phyloP scores from a whole-genome alignment of 2,113 vertebrate genomes.

The Notiomystis cincta region DNA sequence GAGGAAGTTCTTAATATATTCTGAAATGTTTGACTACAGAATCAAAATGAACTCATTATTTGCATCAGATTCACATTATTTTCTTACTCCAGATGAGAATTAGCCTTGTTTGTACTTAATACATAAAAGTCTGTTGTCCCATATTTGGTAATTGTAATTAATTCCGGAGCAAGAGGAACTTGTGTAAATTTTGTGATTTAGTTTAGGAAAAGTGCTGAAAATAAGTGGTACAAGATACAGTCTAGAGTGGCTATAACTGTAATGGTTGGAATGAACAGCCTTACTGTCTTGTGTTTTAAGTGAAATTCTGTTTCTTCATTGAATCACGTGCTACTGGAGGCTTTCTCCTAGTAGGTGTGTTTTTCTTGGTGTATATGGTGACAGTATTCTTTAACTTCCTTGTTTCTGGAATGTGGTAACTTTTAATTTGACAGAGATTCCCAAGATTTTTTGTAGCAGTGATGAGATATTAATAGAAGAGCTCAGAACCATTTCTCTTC shows the following conservation, averaged over 20 bases:
- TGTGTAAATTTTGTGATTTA: neutral
- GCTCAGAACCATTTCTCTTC: neutral
- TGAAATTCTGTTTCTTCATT: neutral
- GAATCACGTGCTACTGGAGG: neutral
- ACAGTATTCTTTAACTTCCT: neutral
- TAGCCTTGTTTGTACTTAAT: neutral
- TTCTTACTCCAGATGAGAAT: neutral
- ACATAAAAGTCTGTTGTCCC: neutral
- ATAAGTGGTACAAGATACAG: neutral
- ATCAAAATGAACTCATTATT: fast-evolving
- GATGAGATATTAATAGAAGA: neutral
- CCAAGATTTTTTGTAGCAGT: neutral
- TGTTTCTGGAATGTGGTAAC: neutral
- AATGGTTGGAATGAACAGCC: neutral
- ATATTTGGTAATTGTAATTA: neutral
- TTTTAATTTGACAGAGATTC: neutral
- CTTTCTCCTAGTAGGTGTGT: neutral
- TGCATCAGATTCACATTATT: neutral
- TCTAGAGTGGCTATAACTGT: neutral
- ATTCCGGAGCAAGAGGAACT: neutral
- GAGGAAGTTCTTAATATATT: neutral
- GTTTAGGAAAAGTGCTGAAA: neutral
- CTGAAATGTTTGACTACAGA: too few species aligned
- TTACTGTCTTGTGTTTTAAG: neutral
- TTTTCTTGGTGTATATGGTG: neutral